Evolutionary conservation across 1,140 invertebrate species (phyloP).

Genomic region (Phymorhynchus buccinoides): DNA sequence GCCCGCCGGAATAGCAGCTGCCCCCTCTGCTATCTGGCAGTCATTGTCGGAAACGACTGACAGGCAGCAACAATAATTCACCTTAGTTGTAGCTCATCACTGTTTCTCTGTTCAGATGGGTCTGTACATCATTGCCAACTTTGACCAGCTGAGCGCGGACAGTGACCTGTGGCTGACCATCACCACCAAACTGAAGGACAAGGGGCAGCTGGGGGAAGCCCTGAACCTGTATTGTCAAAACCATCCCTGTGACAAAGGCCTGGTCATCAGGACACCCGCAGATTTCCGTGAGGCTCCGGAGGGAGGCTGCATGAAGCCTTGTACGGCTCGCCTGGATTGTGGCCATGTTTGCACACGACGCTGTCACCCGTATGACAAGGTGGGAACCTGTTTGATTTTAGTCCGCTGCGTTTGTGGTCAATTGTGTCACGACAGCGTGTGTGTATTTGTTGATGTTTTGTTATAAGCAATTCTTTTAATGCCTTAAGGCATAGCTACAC

Average conservation of each 20-base stretch:
- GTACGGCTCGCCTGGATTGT: slow-evolving; percentile 66
- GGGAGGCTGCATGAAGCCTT: slow-evolving; percentile 72
- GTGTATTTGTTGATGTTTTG: no score
- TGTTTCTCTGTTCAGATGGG: slow-evolving; percentile 74
- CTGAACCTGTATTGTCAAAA: slow-evolving; percentile 60
- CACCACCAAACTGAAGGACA: slow-evolving; percentile 14
- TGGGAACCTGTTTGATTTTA: no score
- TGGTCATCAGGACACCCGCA: slow-evolving; percentile 49
- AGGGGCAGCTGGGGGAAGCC: slow-evolving; percentile 27
- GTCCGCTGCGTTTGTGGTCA: no score
- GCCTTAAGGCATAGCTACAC: no score
- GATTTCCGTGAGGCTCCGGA: slow-evolving; percentile 72
- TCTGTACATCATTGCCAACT: slow-evolving; percentile 81
- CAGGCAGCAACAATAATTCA: no score
- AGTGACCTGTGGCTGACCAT: slow-evolving; percentile 43
- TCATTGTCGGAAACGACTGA: no score
- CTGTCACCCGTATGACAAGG: slow-evolving; percentile 63
- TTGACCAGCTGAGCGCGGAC: slow-evolving; percentile 72
- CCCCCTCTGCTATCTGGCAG: no score
- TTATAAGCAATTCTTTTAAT: no score
- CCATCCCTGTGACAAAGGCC: slow-evolving; percentile 66
- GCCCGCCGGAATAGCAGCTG: no score
- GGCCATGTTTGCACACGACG: slow-evolving; percentile 67
- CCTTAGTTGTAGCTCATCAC: no score
- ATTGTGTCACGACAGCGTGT: no score